Conservation (phyloP, 2,797 vertebrate genomes). For the Pseudomugil gertrudae region DNA sequence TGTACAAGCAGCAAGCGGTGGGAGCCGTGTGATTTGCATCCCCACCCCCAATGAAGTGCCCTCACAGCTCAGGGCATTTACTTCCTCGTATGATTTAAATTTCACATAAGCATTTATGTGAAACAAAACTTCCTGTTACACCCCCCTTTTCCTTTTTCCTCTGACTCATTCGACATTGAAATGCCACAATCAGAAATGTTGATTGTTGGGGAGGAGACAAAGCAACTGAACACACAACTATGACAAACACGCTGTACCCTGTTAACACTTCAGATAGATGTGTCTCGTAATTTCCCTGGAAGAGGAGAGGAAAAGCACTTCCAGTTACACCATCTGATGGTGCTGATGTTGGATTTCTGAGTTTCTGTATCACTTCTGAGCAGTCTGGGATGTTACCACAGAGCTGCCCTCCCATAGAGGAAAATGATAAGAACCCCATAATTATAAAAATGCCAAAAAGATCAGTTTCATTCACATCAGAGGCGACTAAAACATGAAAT, state of each 20-base stretch:
- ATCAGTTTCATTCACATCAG: not conserved
- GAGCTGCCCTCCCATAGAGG: not conserved
- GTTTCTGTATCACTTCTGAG: not conserved
- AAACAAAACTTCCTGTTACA: slow-evolving; percentile 11
- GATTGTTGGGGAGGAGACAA: slow-evolving; percentile 12
- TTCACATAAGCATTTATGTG: slow-evolving; percentile 25
- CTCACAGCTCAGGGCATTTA: slow-evolving; percentile 36
- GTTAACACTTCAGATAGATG: slow-evolving; percentile 23
- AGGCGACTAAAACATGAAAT: not conserved
- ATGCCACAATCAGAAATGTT: slow-evolving; percentile 57
- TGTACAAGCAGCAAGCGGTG: slow-evolving; percentile 10
- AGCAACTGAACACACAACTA: slow-evolving; percentile 60
- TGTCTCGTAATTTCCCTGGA: not conserved
- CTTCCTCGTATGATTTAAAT: slow-evolving; percentile 26
- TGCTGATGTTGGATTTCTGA: not conserved
- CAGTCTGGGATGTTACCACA: not conserved
- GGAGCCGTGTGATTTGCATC: slow-evolving; percentile 14
- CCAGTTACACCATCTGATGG: not conserved
- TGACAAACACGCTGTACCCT: slow-evolving; percentile 51
- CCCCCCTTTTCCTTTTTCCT: not conserved
- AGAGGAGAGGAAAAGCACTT: slow-evolving; percentile 1
- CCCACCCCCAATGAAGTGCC: slow-evolving; percentile 2
- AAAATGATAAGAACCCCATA: not conserved
- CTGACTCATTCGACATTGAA: slow-evolving; percentile 53
- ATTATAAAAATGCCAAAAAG: not conserved